Percentiles rank a stretch among this genome's conserved stretches.
phyloP scores from a whole-genome alignment of 2,113 vertebrate genomes.

The Apodemus sylvaticus region DNA sequence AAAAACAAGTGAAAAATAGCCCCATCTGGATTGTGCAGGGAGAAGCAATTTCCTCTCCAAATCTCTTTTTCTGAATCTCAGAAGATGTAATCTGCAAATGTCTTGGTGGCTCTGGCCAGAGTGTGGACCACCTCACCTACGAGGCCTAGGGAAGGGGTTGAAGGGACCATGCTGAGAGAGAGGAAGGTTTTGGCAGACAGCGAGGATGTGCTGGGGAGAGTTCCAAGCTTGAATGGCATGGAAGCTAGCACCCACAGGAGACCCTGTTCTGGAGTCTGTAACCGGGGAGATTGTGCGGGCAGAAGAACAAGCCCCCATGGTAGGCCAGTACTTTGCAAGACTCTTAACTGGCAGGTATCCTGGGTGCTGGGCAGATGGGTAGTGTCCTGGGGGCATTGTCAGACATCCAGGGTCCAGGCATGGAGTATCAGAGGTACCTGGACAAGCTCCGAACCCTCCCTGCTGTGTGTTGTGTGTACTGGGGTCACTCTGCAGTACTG shows the following conservation, averaged over 20 bases:
- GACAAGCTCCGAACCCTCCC: neutral
- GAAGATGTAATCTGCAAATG: slow-evolving; percentile 66
- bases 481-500: neutral
- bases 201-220: neutral
- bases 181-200: neutral
- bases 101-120: neutral
- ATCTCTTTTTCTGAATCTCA: slow-evolving; percentile 78
- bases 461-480: neutral
- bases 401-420: neutral
- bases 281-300: neutral
- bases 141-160: neutral
- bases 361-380: neutral
- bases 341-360: neutral
- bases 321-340: neutral
- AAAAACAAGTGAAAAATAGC: slow-evolving; percentile 42
- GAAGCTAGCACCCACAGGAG: neutral
- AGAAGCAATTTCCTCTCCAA: slow-evolving; percentile 81
- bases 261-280: neutral
- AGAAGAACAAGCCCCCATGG: neutral
- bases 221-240: neutral
- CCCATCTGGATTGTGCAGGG: slow-evolving; percentile 31
- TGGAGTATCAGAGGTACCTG: neutral
- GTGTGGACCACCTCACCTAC: neutral
- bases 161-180: neutral
- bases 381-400: neutral